Conservation (phyloP, 2,113 vertebrate genomes). For the Rattus rattus region DNA sequence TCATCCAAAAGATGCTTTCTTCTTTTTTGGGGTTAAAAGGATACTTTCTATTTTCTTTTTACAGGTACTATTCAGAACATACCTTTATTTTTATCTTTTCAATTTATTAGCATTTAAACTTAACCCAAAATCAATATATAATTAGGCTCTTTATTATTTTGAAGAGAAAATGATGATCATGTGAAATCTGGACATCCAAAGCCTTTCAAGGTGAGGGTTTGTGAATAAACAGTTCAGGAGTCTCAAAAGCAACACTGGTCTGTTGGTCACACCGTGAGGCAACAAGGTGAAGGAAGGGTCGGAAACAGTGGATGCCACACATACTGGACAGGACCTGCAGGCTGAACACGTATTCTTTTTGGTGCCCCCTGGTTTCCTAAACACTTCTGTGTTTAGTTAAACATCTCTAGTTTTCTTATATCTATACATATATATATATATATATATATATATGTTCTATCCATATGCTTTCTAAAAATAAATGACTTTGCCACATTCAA, state of each 20-base stretch:
- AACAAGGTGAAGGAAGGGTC: neutral
- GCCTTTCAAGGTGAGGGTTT: neutral
- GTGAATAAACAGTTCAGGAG: neutral
- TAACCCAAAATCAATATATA: neutral
- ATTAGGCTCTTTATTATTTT: neutral
- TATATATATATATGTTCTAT: neutral
- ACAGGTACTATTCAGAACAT: neutral
- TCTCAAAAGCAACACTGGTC: neutral
- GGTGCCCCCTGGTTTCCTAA: neutral
- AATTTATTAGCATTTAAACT: conserved; percentile 53
- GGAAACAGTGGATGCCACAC: neutral
- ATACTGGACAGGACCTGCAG: neutral
- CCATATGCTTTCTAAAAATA: neutral
- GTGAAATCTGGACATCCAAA: conserved; percentile 12
- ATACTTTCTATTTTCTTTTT: conserved; percentile 19
- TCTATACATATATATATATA: neutral
- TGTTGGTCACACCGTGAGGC: neutral
- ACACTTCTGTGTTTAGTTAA: neutral
- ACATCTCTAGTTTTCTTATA: neutral
- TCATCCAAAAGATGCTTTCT: neutral
- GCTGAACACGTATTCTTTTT: neutral
- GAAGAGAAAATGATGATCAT: neutral
- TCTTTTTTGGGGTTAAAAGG: neutral
- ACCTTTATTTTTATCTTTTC: neutral
- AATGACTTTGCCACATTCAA: neutral